These are phyloP conservation scores for Lepidurus couesii DNA, from an alignment of 1,140 invertebrate species.

Conservation along the genomic window DNA sequence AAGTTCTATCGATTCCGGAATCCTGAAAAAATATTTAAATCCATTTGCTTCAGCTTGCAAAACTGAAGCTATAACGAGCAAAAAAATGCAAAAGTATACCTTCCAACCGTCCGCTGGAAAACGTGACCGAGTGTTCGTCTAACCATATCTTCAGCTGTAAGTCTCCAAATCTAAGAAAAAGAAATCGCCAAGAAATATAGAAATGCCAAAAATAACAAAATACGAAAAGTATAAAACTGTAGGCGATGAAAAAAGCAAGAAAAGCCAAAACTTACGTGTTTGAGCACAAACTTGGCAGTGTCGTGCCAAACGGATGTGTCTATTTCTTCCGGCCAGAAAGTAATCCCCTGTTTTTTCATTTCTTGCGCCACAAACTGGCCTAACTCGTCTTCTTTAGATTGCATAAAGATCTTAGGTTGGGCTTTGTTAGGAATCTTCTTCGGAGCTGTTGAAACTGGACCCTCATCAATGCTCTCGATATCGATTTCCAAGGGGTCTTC, in stretches of 20 bases:
- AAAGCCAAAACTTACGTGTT: neutral
- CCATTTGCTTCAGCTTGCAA: neutral
- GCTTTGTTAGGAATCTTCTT: neutral
- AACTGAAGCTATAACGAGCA: neutral
- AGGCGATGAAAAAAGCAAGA: neutral
- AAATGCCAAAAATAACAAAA: neutral
- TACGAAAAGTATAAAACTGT: too few relatives aligned
- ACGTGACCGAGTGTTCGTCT: slow-evolving; percentile 11
- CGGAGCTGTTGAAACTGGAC: neutral
- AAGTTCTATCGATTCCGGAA: slow-evolving; percentile 17
- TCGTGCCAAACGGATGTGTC: slow-evolving; percentile 12
- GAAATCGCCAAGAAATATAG: neutral
- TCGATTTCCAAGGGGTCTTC: neutral
- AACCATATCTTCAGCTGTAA: slow-evolving; percentile 14
- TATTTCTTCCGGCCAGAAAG: slow-evolving; percentile 6
- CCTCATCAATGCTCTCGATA: neutral
- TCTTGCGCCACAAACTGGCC: neutral
- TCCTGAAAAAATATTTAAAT: neutral
- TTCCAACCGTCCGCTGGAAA: neutral
- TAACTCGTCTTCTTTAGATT: neutral
- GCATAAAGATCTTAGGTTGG: slow-evolving; percentile 8
- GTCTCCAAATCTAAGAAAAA: slow-evolving; percentile 16
- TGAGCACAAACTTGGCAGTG: neutral
- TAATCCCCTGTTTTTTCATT: neutral
- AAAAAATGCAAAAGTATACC: neutral